Evolutionary conservation across 2,797 vertebrate species (phyloP), one percentile per base, ranked within the genome.

Genomic region (Peromyscus melanophrys): DNA sequence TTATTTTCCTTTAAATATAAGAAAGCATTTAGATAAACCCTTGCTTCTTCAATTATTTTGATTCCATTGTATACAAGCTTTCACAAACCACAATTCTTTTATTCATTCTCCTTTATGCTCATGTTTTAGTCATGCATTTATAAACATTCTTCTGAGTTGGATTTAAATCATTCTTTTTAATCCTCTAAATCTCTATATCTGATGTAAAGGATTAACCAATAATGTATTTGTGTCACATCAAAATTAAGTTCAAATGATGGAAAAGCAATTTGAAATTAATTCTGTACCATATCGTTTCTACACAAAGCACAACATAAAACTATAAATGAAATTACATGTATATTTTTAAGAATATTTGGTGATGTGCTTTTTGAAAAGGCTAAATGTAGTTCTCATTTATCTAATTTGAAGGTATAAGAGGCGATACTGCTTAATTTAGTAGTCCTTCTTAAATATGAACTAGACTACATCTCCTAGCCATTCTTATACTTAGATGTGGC

Each of bases 201-300:
- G 81, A 94, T 92, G 85, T 87, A 57, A 97, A 89, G 65, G 83
- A 96, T 97, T 96, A 97, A 84, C 75, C 31, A 97, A 90, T 94
- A 92, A 94, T 77, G 34, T 87, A 86, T 95, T 94, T 94, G 34
- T 96, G 40, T 95, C 91, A 94, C 52, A 88, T 94, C n/a, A 85
- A 92, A 97, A 96, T 77, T 95, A 37, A 29, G 83, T 81, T 89
- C 29, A 80, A 89, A 83, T 95, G 57, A 57, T 49, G 17, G 9
- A 65, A 96, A 96, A 94, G 23, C 75, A 95, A 94, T 88, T 90
- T 94, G 73, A 88, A 95, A 83, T 93, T 63, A 93, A 92, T 92
- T 83, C 80, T 93, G 8, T 71, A 61, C 21, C 31, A 88, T 63
- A 63, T 46, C 73, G 4, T 13, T 31, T 82, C 84, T 95, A 69